Conservation (phyloP, 2,888 invertebrate genomes). For the Chrysomela aeneicollis region DNA sequence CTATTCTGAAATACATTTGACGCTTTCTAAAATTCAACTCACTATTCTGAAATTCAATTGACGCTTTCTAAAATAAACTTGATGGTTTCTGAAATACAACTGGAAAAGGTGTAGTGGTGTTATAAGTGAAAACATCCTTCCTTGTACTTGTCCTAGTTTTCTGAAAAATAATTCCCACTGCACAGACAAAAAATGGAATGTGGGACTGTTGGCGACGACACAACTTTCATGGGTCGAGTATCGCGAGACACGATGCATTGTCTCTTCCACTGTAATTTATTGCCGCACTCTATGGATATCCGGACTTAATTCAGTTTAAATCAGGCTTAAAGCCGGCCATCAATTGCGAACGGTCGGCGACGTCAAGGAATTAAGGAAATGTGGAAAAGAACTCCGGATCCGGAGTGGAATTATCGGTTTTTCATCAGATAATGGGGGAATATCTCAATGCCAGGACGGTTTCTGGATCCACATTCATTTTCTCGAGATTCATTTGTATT, state of each 20-base stretch:
- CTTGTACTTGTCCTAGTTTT: too few relatives aligned
- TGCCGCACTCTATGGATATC: slow-evolving; percentile 53
- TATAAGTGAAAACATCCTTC: too few relatives aligned
- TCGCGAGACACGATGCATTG: slow-evolving; percentile 42
- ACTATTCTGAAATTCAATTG: too few relatives aligned
- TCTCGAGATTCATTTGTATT: not conserved
- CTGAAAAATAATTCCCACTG: too few relatives aligned
- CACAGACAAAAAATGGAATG: not conserved
- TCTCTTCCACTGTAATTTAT: slow-evolving; percentile 49
- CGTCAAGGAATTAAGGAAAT: slow-evolving; percentile 43
- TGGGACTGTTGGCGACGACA: slow-evolving; percentile 2
- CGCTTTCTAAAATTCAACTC: too few relatives aligned
- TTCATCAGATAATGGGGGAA: slow-evolving; percentile 25
- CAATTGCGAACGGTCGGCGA: slow-evolving; percentile 50
- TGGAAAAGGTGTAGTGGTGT: too few relatives aligned
- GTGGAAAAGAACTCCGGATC: slow-evolving; percentile 40
- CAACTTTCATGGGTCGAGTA: slow-evolving; percentile 15
- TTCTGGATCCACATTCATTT: not conserved
- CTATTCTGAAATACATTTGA: too few relatives aligned
- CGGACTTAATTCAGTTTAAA: slow-evolving; percentile 54
- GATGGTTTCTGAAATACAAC: too few relatives aligned
- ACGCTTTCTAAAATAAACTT: too few relatives aligned
- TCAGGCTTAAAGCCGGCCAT: slow-evolving; percentile 53
- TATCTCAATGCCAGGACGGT: slow-evolving; percentile 21
- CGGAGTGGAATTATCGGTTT: slow-evolving; percentile 41